Evolutionary conservation across 2,888 invertebrate genomes (phyloP), one percentile per base, ranked within the genome.

Genomic region (Cantharis rustica): DNA sequence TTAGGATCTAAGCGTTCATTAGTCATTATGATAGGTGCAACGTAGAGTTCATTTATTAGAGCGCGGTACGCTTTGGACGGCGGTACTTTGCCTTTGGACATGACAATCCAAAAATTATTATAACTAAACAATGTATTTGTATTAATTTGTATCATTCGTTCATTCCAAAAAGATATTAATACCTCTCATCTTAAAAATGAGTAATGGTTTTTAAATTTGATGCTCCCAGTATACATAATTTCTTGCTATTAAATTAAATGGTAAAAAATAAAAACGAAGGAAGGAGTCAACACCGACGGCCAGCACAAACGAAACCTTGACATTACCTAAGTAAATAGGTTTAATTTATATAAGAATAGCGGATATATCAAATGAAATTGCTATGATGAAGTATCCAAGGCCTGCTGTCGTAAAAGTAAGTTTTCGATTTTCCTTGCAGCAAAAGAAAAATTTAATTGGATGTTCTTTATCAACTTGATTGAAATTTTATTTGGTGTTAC

Each of bases 1-100:
- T 85, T 85, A 84, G 81, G 80, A 80, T 79, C 79, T 80, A 76
- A 78, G 77, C 78, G 76, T 79, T 80, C 84, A 84, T 84, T 84
- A 83, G 79, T 85, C 84, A 84, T 84, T 79, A 79, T 81, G 82
- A 80, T 81, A 78, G 81, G 81, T 80, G 78, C 78, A 79, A 79
- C 75, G 80, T 69, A 72, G 78, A 78, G 77, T 81, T 80, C 81
- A 82, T 82, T 81, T 80, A 79, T 81, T 79, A 78, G 72, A 73
- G 75, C 47, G 47, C 77, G 79, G 76, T 77, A 70, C 70, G 47
- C 75, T 79, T 79, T 75, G 70, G 77, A 77, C 79, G 70, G 75
- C 70, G 73, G 77, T 72, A 75, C 73, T 75, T 62, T 61, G 75
- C 77, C 73, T 73, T 71, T 74, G 77, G 75, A 74, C 70, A 71